Evolutionary conservation across 2,113 vertebrate genomes (phyloP).

Genomic region (Tonatia bakeri): DNA sequence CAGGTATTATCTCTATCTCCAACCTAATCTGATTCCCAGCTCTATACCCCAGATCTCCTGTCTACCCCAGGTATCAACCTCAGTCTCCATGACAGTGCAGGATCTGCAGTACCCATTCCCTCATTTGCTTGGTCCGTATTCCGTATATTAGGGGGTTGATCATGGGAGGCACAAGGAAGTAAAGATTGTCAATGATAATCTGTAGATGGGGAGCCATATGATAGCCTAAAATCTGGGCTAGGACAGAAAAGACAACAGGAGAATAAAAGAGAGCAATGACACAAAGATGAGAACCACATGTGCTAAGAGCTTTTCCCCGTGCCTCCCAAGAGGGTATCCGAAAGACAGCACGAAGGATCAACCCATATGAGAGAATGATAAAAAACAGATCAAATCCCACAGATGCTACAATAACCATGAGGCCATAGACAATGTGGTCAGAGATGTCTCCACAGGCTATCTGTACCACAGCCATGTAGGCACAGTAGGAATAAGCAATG

Average conservation of each 20-base stretch:
- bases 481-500: conserved; percentile 67
- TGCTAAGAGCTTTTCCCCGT: conserved; percentile 56
- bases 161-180: conserved; percentile 57
- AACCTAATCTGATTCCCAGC: background rate
- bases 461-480: conserved; percentile 59
- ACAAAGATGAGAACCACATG: conserved; percentile 61
- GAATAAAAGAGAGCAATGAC: conserved; percentile 53
- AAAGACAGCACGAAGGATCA: conserved; percentile 48
- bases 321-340: conserved; percentile 29
- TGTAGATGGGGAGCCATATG: background rate
- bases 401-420: background rate
- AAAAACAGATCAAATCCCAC: conserved; percentile 18
- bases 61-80: background rate
- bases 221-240: conserved; percentile 39
- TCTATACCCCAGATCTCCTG: background rate
- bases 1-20: background rate
- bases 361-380: conserved; percentile 35
- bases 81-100: background rate
- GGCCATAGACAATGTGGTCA: background rate
- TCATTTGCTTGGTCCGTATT: background rate
- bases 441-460: conserved; percentile 58
- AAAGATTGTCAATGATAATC: conserved; percentile 64
- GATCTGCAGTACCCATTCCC: background rate
- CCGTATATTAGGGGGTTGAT: conserved; percentile 38
- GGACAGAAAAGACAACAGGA: conserved; percentile 31